Base-by-base conservation (phyloP, 2,888 invertebrate genomes). In the Caenorhabditis afra region DNA sequence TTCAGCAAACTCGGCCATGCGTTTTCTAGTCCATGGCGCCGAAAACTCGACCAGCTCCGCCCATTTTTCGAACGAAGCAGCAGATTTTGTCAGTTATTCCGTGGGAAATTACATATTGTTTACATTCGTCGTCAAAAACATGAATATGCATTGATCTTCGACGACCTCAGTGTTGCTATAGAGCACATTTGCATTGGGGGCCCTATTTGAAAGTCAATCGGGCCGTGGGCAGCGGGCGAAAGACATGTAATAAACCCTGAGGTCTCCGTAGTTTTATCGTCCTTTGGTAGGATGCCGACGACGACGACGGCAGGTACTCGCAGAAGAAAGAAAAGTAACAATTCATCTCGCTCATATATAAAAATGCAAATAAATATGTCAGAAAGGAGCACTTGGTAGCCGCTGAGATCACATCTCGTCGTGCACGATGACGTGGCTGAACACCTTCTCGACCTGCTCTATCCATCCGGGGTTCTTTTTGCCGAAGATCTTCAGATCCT, bases 391-490 rank as follows among this genome's bases (percentile, higher is more conserved):
- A n/a, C n/a, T n/a, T n/a, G n/a, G n/a, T n/a, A n/a, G n/a, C n/a
- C n/a, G n/a, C n/a, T 7, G 29, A 29, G 29, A 5, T 71, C 52
- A 77, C 77, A 77, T 77, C 20, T 77, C 77, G 41, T 77, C 77
- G 37, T 77, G 77, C 23, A 77, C 59, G 16, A 77, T 20, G 14
- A 35, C 65, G 8, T 73, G 59, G 20, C 47, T 50, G 44, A 79
- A 62, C 62, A 66, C 37, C 37, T 59, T 67, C 58, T 79, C 78
- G 7, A 73, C 78, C 20, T 55, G 37, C 20, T 79, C 78, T 4
- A 79, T 18, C 64, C 61, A 67, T 73, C 78, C 78, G 11, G 73
- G 71, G 52, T 79, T 79, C 58, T 73, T 79, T 49, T 53, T 55
- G 12, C 37, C 62, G 29, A 79, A 79, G 14, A 73, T 58, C 47